Conservation (phyloP, 2,888 invertebrate species). For the Megaustenia siamemsis region DNA sequence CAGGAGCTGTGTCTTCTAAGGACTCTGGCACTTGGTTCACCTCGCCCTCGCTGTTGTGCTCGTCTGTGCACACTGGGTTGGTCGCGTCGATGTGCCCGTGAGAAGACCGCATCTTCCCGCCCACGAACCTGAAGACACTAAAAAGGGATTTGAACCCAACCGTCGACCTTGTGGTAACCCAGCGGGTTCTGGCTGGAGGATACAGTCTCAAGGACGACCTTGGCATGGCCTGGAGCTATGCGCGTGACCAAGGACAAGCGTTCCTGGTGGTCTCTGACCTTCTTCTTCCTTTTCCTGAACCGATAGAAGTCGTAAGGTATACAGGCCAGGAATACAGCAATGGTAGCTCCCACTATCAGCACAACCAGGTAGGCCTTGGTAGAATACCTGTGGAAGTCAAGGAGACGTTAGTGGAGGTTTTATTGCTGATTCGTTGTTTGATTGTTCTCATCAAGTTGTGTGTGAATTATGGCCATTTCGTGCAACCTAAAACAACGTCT, state of each 20-base stretch:
- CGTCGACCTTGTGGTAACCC: slow-evolving; percentile 16
- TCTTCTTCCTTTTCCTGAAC: slow-evolving; percentile 58
- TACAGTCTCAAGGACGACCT: slow-evolving; percentile 37
- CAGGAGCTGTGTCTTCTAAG: neutral
- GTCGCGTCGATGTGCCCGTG: slow-evolving; percentile 14
- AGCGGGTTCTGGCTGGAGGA: neutral
- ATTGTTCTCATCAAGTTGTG: no score
- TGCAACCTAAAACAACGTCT: no score
- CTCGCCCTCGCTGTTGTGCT: neutral
- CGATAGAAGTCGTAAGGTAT: slow-evolving; percentile 60
- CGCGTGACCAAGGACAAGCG: slow-evolving; percentile 57
- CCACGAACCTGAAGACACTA: slow-evolving; percentile 50
- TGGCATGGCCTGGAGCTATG: slow-evolving; percentile 60
- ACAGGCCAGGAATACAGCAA: slow-evolving; percentile 58
- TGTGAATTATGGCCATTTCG: no score
- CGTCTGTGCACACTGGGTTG: slow-evolving; percentile 21
- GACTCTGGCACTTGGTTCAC: neutral
- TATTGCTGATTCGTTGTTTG: no score
- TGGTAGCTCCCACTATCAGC: slow-evolving; percentile 58
- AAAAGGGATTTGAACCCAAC: slow-evolving; percentile 52
- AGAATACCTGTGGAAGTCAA: slow-evolving; percentile 55
- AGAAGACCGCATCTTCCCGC: slow-evolving; percentile 29
- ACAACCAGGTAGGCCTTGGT: slow-evolving; percentile 59
- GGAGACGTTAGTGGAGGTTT: no score
- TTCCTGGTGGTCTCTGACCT: slow-evolving; percentile 58